Conservation (phyloP, 2,113 vertebrate species). For the Rattus norvegicus region DNA sequence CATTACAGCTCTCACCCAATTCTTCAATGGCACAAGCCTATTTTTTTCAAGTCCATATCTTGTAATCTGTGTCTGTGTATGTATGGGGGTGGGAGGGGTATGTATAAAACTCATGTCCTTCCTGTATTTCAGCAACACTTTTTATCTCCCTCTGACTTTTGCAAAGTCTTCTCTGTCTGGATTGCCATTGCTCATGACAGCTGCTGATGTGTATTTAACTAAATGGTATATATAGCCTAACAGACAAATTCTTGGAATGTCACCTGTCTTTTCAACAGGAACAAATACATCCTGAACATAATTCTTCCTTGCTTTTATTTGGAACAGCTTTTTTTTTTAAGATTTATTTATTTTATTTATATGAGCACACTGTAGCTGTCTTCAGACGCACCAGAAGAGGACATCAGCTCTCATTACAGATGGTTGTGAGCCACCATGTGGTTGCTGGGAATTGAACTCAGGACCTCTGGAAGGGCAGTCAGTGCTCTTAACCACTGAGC, state of each 20-base stretch:
- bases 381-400: too few relatives aligned
- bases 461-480: too few relatives aligned
- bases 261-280: slow-evolving; percentile 25
- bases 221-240: slow-evolving; percentile 33
- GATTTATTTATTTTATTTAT: too few relatives aligned
- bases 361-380: too few relatives aligned
- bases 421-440: too few relatives aligned
- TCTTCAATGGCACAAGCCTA: slow-evolving; percentile 15
- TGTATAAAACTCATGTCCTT: neutral
- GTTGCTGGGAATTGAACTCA: too few relatives aligned
- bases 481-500: too few relatives aligned
- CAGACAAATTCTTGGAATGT: neutral
- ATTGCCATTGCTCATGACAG: slow-evolving; percentile 1
- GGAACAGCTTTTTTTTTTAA: slow-evolving; percentile 23
- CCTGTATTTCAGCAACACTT: neutral
- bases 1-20: neutral
- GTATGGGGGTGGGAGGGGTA: neutral
- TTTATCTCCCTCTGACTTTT: neutral
- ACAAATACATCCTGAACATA: slow-evolving; percentile 38
- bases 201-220: slow-evolving; percentile 15
- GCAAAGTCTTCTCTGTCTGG: neutral
- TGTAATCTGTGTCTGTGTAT: neutral
- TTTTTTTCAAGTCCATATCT: slow-evolving; percentile 11
- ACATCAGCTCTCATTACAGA: too few relatives aligned
- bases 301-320: slow-evolving; percentile 37